Conservation (phyloP, 2,797 vertebrate genomes). For the Vireo griseus region DNA sequence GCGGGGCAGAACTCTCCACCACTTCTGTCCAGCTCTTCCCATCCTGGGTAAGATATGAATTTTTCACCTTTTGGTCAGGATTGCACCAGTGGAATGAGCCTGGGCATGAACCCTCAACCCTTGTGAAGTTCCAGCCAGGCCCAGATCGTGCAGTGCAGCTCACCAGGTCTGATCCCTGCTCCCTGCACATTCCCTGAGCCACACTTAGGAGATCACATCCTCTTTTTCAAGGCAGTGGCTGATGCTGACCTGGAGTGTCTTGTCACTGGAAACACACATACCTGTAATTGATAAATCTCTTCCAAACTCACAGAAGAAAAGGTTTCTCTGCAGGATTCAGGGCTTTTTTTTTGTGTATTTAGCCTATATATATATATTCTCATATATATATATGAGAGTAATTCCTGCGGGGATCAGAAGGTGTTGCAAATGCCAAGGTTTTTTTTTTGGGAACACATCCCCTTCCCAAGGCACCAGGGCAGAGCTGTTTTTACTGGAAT, state of each 20-base stretch:
- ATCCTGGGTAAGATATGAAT: background rate
- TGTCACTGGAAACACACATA: background rate
- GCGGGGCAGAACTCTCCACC: background rate
- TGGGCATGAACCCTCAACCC: background rate
- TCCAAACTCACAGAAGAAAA: background rate
- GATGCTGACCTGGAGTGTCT: background rate
- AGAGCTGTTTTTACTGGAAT: background rate
- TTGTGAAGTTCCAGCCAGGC: background rate
- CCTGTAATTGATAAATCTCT: background rate
- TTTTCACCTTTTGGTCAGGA: background rate
- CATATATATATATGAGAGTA: background rate
- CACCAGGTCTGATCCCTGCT: background rate
- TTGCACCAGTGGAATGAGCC: background rate
- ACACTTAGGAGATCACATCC: background rate
- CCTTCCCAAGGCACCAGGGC: background rate
- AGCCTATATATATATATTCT: background rate
- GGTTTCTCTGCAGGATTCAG: background rate
- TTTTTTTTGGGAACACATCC: background rate
- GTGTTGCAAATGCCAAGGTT: background rate
- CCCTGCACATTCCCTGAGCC: background rate
- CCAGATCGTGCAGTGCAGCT: background rate
- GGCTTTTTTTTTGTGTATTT: background rate
- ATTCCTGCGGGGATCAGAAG: background rate
- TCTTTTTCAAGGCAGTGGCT: background rate
- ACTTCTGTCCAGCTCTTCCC: background rate